Evolutionary conservation across 2,888 invertebrate species (phyloP), one percentile per base, ranked within the genome.

Genomic region (Agriopis marginaria): DNA sequence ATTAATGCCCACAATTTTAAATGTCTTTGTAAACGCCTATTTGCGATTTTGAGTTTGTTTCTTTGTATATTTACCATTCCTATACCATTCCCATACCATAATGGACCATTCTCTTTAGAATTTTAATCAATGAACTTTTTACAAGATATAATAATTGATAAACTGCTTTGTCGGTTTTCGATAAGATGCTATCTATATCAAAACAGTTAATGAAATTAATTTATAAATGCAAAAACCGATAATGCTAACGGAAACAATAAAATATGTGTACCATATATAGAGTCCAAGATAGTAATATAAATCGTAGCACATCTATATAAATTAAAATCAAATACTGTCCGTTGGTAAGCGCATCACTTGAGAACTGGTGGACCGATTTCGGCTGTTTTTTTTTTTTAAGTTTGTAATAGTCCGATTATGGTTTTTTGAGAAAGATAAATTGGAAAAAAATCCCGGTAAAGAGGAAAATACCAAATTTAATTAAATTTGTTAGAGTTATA

Each of bases 221-320:
- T 39, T 61, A 62, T 72, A 74, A 75, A 78, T 75, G 77, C 74
- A 75, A 68, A 74, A 39, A 14, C n/a, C 12, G 64, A 63, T 60
- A 63, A 60, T 10, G 32, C 4, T 1, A 64, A 39, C 17, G 49
- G 44, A 47, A 56, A 68, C 40, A 62, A 66, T 64, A 68, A 53
- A 63, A 70, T 3, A 14, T 44, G 1, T 42, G 40, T 32, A n/a
- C 39, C 17, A 45, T 45, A 51, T 45, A 60, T 39, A n/a, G 42
- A 23, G 42, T 12, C 7, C 40, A 32, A n/a, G 39, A 51, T 53
- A 40, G 42, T 11, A 49, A 51, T 23, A 23, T 32, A 51, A 23
- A 1, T 23, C 17, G 17, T 23, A 23, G 17, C 17, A 23, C 17
- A 23, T 23, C 2, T 23, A 2, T 23, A 23, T 23, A 23, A 23